Base-by-base conservation (phyloP, 1,140 invertebrate species). In the Dufourea novaeangliae region DNA sequence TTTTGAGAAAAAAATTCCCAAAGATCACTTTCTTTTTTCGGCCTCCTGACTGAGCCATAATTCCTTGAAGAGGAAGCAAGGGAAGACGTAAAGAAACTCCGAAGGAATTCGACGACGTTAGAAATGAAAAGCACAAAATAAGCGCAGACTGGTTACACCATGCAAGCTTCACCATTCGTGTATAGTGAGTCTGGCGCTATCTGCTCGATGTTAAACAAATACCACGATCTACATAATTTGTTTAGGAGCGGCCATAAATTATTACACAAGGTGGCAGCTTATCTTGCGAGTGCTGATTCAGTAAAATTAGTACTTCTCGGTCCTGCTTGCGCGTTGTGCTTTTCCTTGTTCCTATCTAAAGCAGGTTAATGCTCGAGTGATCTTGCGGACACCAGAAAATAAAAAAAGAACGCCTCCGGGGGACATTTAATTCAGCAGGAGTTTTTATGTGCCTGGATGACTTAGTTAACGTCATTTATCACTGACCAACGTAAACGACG, bases 221-320 rank as follows among this genome's bases (percentile, higher is more conserved):
- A 83, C 14, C 73, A 54, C 72, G 78, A 86, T 83, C 81, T 83
- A 84, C 82, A 78, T 81, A 84, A 85, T 85, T 84, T 81, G 79
- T 78, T 85, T 84, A 85, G 79, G 39, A 81, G 56, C 71, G 41
- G 50, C 25, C 46, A 70, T 84, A 80, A 85, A 85, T 84, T 74
- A 75, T 84, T 81, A 50, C 27, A n/a, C 82, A 27, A 17, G 59
- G 46, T 41, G 62, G 32, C 44, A 57, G 67, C 72, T 80, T 84
- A 83, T 83, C 81, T 80, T 29, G n/a, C n/a, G 54, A 83, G 67
- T 57, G 54, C 71, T 73, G 72, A 84, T 84, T 80, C 78, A 73
- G 68, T 80, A 25, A 77, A 84, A 84, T 84, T 84, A 72, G 68
- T 71, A 56, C 62, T 64, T 41, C 63, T 44, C 44, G 41, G 44